A percentile compares a stretch with the other conserved stretches of the same genome.
These are phyloP conservation scores for Sander lucioperca DNA, from an alignment of 2,113 vertebrate genomes.

Conservation along the genomic window DNA sequence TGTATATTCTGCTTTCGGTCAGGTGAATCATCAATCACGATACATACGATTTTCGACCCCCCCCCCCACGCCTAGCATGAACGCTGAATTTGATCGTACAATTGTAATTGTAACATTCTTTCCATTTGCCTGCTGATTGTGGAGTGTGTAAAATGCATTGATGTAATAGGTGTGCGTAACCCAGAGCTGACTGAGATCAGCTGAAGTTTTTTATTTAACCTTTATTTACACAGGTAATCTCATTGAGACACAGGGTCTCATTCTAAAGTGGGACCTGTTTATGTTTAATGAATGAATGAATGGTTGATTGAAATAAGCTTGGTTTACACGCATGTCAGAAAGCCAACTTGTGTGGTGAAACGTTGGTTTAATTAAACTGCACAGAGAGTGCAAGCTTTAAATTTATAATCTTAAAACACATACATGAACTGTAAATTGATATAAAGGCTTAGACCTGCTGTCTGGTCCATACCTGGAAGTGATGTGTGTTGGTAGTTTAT, in stretches of 20 bases:
- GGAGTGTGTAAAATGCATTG: background rate
- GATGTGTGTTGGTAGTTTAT: background rate
- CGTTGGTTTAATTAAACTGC: background rate
- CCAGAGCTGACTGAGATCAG: background rate
- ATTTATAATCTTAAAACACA: background rate
- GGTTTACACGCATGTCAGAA: background rate
- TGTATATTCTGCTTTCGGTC: too few species aligned
- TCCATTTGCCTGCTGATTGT: background rate
- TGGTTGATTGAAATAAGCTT: background rate
- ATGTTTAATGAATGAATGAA: too few species aligned
- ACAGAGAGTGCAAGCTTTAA: background rate
- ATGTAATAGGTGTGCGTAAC: background rate
- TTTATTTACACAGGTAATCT: too few species aligned
- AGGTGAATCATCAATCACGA: too few species aligned
- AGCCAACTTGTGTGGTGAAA: too few species aligned
- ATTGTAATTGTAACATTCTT: background rate
- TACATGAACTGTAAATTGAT: background rate
- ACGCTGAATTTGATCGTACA: too few species aligned
- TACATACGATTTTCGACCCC: too few species aligned
- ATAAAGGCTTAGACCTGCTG: too few species aligned
- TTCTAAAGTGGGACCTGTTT: too few species aligned
- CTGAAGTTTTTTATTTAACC: too few species aligned
- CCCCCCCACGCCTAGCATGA: too few species aligned
- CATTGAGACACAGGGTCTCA: too few species aligned
- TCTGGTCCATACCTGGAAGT: background rate